Conservation (phyloP, 2,113 vertebrate species). For the Crotalus horridus region DNA sequence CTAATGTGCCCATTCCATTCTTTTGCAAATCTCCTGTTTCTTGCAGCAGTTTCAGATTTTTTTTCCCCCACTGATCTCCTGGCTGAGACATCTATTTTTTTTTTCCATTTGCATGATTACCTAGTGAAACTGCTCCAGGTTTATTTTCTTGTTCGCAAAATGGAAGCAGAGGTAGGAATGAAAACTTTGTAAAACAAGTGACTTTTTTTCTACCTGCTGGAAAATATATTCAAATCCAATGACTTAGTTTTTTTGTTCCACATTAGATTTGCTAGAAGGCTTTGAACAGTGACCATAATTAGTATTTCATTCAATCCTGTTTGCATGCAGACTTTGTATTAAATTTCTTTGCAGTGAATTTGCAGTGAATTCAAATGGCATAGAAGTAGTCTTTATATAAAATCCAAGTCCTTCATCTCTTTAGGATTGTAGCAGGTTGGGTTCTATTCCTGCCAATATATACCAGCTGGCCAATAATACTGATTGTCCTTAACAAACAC, state of each 20-base stretch:
- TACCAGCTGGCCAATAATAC: background rate
- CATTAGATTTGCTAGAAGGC: slow-evolving; percentile 58
- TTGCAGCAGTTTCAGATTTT: slow-evolving; percentile 57
- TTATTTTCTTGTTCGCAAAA: slow-evolving; percentile 68
- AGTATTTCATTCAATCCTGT: slow-evolving; percentile 55
- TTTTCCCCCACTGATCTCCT: slow-evolving; percentile 56
- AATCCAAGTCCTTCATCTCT: background rate
- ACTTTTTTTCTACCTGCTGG: slow-evolving; percentile 58
- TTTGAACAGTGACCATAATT: slow-evolving; percentile 50
- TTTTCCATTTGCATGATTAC: slow-evolving; percentile 68
- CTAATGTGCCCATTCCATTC: slow-evolving; percentile 53
- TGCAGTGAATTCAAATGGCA: background rate
- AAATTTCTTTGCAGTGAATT: background rate
- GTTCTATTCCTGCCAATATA: background rate
- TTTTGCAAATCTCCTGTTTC: slow-evolving; percentile 49
- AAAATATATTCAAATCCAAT: slow-evolving; percentile 70
- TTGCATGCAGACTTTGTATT: background rate
- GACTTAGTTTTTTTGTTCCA: slow-evolving; percentile 66
- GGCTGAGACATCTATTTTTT: slow-evolving; percentile 67
- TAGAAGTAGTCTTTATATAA: slow-evolving; percentile 2
- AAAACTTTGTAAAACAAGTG: slow-evolving; percentile 27
- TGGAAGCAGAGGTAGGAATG: slow-evolving; percentile 2
- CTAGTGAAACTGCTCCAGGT: slow-evolving; percentile 64
- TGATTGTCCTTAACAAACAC: background rate
- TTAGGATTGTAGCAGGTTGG: background rate